Evolutionary conservation across 2,113 vertebrate genomes (phyloP), one percentile per base, ranked within the genome.

Genomic region (Lagopus muta): DNA sequence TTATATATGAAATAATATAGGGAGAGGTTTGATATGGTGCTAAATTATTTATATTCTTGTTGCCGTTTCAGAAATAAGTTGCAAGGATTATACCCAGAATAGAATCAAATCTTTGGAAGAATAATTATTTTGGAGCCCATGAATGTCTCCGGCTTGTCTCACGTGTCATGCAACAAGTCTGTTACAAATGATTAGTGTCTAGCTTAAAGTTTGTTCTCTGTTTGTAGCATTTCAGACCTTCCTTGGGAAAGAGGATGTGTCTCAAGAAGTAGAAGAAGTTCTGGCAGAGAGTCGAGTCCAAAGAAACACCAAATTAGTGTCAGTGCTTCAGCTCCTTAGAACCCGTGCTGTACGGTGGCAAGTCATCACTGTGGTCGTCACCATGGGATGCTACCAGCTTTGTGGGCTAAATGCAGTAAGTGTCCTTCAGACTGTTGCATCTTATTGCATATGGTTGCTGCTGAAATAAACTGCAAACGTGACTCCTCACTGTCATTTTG

Each of bases 351-450:
- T 98, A 32, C 98, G 98, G 67, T 99, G 99, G 98, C 99, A 99
- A 97, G 93, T 99, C 73, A 61, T 98, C 94, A 99, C 99, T 0
- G 96, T 98, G 50, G 65, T 98, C 1, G 21, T 99, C 96, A 98
- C 98, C 89, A 99, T 99, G 99, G 98, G 97, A 93, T 98, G 98
- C 95, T 99, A 99, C 96, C 99, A 99, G 97, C 98, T 99, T 50
- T 99, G 99, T 13, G 99, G 99, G 52, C 98, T 99, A 24, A 99
- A 99, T 8, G 99, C 98, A 65, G 99, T 99, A 95, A 99, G 99
- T 97, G 64, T 27, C 32, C 30, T 32, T 28, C 43, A 10, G n/a
- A 27, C 20, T 15, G 2, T 16, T 10, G 2, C 54, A 36, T 28
- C 30, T 7, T 2, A 48, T 22, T 22, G 47, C 20, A 2, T 38